A percentile compares a stretch with the other conserved stretches of the same genome.
Conservation (phyloP, 2,888 invertebrate species). For the Bellardia pandia region DNA sequence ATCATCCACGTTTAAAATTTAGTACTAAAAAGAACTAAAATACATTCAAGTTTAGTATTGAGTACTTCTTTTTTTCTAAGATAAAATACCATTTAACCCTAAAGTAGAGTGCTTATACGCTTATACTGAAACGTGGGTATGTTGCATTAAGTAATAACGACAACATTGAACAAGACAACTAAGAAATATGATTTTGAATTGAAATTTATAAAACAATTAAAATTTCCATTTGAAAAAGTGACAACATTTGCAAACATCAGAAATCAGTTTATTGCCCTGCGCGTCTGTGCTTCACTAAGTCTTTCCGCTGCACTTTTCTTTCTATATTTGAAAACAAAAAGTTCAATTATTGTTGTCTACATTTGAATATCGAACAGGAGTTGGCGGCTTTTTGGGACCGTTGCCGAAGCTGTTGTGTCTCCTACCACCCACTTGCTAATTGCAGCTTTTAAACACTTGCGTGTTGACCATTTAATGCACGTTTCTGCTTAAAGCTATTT, state of each 20-base stretch:
- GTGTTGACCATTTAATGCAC: slow-evolving; percentile 71
- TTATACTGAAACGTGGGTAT: background rate
- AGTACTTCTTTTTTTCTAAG: too few relatives aligned
- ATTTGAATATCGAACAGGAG: slow-evolving; percentile 34
- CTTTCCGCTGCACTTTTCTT: slow-evolving; percentile 5
- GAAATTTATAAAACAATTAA: slow-evolving; percentile 62
- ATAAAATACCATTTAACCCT: background rate
- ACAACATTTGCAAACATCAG: slow-evolving; percentile 35
- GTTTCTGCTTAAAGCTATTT: slow-evolving; percentile 62
- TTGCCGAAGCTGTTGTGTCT: slow-evolving; percentile 13
- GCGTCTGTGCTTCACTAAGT: background rate
- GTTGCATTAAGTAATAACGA: background rate
- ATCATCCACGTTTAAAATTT: too few relatives aligned
- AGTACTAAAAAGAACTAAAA: too few relatives aligned
- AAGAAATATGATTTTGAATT: slow-evolving; percentile 12
- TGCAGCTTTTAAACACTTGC: slow-evolving; percentile 71
- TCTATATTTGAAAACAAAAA: background rate
- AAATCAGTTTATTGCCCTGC: background rate
- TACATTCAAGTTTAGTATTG: too few relatives aligned
- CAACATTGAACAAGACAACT: background rate
- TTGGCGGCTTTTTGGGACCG: slow-evolving; percentile 32
- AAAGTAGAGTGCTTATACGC: slow-evolving; percentile 1
- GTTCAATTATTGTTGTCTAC: slow-evolving; percentile 1
- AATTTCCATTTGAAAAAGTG: slow-evolving; percentile 46
- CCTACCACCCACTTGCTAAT: slow-evolving; percentile 72